Conservation (phyloP, 2,888 invertebrate species). For the Frankliniella intonsa region DNA sequence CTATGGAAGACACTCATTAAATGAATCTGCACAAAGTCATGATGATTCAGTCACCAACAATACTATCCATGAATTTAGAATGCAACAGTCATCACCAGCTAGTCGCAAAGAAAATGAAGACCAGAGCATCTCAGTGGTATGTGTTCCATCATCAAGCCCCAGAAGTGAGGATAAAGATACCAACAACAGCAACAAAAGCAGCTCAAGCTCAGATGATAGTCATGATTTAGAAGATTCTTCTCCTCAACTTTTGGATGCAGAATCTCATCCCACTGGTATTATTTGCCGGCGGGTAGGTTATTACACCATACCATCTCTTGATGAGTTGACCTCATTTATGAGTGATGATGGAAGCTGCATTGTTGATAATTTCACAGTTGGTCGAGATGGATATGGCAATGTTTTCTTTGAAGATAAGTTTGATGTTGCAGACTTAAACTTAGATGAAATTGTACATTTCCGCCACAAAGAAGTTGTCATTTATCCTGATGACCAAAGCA, state of each 20-base stretch:
- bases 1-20: background rate
- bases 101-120: background rate
- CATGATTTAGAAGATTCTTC: constrained; percentile 35
- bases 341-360: constrained; percentile 72
- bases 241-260: constrained; percentile 35
- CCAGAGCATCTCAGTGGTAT: background rate
- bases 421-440: constrained; percentile 76
- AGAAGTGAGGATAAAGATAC: background rate
- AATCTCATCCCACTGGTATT: constrained; percentile 70
- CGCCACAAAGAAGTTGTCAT: constrained; percentile 91
- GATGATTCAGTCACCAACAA: background rate
- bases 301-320: constrained; percentile 82
- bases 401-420: constrained; percentile 79
- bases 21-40: background rate
- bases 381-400: constrained; percentile 85
- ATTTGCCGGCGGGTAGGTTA: constrained; percentile 75
- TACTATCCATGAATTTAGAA: background rate
- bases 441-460: constrained; percentile 87
- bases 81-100: background rate
- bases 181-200: constrained; percentile 28
- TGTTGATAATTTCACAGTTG: constrained; percentile 82
- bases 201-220: constrained; percentile 32
- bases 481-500: constrained; percentile 84
- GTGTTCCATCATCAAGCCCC: constrained; percentile 14
- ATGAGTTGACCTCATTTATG: constrained; percentile 69